Evolutionary conservation across 2,113 vertebrate genomes (phyloP), one percentile per base, ranked within the genome.

Genomic region (Pachycephala philippinensis): DNA sequence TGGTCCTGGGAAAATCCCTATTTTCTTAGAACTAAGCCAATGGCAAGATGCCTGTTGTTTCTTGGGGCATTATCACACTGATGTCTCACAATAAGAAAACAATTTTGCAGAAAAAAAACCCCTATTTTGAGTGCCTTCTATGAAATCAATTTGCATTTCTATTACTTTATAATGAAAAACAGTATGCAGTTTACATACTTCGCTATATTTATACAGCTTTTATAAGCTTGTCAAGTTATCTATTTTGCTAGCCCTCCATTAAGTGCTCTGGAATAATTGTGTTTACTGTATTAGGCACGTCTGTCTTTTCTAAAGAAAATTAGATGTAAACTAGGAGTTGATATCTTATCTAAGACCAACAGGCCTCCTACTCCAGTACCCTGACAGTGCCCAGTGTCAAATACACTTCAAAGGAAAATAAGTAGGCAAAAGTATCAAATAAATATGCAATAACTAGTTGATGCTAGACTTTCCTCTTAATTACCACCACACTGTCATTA

Each of bases 111-210:
- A 4, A 45, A 80, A 95, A 85, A 30, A 11, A 1, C 8, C 13
- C 23, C 22, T 63, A 18, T 66, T 77, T 93, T 71, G 45, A 90
- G 56, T 87, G 76, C 52, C 39, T 91, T 90, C 61, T 27, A 9
- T 87, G 65, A 97, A 97, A 93, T 91, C 42, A 82, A 37, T 92
- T 88, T 94, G 21, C 50, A 91, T 87, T 87, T 78, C 79, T 89
- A 87, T 94, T 94, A 77, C 84, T 92, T 96, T 91, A 50, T 82
- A 94, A 85, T 89, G 66, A 92, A 45, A 87, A 92, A 89, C 61
- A 72, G 90, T n/a, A n/a, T 84, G 49, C 61, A 33, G 49, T 89
- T 97, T 89, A 84, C 75, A 44, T 76, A 82, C 28, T 87, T 90
- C 2, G 4, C 71, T 91, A 27, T 93, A 88, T 90, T 90, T 90